Base-by-base conservation (phyloP, 2,888 invertebrate species). In the Sceliomorpha sp. region DNA sequence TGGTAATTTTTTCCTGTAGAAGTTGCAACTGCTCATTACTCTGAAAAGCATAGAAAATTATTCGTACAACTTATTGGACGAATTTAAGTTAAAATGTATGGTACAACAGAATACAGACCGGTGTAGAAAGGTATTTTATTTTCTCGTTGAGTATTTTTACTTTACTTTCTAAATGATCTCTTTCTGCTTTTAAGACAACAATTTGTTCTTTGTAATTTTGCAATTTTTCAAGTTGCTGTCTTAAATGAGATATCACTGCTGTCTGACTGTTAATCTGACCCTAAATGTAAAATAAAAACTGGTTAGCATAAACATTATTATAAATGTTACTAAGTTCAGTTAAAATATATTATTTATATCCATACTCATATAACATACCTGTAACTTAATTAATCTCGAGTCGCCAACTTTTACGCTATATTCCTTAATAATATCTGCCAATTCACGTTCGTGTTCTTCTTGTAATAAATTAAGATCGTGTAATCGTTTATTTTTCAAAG, bases 401-500 rank as follows among this genome's bases (percentile, higher is more conserved):
- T 88, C 83, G 24, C 83, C 80, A 45, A 84, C 76, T 72, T 87
- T 87, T 3, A 80, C 72, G 50, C 80, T 86, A 67, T 88, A 88
- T 26, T 88, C 89, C 56, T 88, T 86, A n/a, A 88, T 73, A 20
- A 89, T 63, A 6, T 82, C 70, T 4, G 84, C 84, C 66, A 91
- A 84, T 60, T 90, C 89, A 13, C 88, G 81, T 66, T 89, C 88
- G 44, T 89, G 89, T 37, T 88, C 86, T 53, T 88, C 86, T 55
- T 89, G 88, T 14, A 89, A 78, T n/a, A 88, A 73, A 90, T 94
- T 93, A 87, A 95, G 93, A 89, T 95, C 95, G 85, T 94, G 93
- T 77, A 95, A 90, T 50, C 95, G 90, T 84, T 95, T 95, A 75
- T 92, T 93, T 84, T 95, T 94, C 76, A 95, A 87, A 64, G 91